phyloP scores from a whole-genome alignment of 64 coral and sea anemone species.

The Montipora sp. region DNA sequence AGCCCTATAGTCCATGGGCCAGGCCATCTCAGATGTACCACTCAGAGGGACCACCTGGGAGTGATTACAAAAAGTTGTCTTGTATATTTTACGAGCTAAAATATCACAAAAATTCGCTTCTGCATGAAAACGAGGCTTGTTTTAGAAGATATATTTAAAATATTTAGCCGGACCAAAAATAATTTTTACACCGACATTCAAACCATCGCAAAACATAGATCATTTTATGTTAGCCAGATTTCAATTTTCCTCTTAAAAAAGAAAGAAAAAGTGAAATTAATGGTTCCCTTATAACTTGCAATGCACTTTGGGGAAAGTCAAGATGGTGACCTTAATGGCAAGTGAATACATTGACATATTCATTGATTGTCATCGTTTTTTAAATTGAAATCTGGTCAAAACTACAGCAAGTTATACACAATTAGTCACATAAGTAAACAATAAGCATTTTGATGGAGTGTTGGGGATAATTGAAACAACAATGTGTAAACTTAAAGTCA shows the following conservation, averaged over 20 bases:
- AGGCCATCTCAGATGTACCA: too few relatives aligned
- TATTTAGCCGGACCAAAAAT: neutral
- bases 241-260: neutral
- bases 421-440: neutral
- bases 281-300: neutral
- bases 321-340: slow-evolving; percentile 27
- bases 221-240: too few relatives aligned
- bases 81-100: neutral
- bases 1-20: too few relatives aligned
- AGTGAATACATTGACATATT: neutral
- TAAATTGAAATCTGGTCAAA: too few relatives aligned
- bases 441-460: neutral
- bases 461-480: too few relatives aligned
- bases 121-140: neutral
- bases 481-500: neutral
- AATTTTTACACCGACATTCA: neutral
- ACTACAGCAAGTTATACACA: too few relatives aligned
- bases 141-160: too few relatives aligned
- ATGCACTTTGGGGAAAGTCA: slow-evolving; percentile 18
- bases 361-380: too few relatives aligned
- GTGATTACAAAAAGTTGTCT: neutral
- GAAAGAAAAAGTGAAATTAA: neutral
- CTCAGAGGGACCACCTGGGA: too few relatives aligned
- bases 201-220: neutral
- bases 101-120: neutral